Conservation (phyloP, 2,113 vertebrate species). For the Trachemys scripta region DNA sequence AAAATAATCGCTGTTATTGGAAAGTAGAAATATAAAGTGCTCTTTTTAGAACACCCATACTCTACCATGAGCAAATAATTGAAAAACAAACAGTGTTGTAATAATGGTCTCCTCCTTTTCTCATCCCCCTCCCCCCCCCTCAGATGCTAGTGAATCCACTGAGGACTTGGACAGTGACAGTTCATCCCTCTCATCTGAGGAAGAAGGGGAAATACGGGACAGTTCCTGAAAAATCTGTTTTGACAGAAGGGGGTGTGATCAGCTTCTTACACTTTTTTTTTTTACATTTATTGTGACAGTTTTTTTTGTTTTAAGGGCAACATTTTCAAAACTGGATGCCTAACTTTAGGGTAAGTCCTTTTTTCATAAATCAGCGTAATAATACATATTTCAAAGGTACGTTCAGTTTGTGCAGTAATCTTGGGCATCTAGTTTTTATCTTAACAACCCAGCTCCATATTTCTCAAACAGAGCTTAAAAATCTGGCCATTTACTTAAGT, state of each 20-base stretch:
- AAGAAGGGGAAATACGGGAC: conserved; percentile 76
- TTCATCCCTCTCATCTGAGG: conserved; percentile 68
- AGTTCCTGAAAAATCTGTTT: conserved; percentile 34
- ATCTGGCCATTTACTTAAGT: not conserved
- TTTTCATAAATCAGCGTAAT: not conserved
- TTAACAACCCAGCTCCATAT: not conserved
- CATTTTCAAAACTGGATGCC: not conserved
- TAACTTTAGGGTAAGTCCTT: not conserved
- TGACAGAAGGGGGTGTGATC: conserved; percentile 5
- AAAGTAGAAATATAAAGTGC: not conserved
- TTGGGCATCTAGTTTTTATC: conserved; percentile 7
- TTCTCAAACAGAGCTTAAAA: not conserved
- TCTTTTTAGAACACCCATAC: not conserved
- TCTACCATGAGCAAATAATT: not conserved
- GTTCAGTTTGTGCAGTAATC: not conserved
- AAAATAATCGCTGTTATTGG: not conserved
- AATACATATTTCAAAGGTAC: not conserved
- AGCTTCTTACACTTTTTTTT: conserved; percentile 8
- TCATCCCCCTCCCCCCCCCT: not conserved
- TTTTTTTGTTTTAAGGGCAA: conserved; percentile 36
- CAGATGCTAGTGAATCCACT: conserved; percentile 75
- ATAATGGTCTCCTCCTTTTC: conserved; percentile 63
- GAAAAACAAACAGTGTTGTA: not conserved
- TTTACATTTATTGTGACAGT: conserved; percentile 5
- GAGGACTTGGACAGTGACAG: conserved; percentile 62